Base-by-base conservation (phyloP, 1,140 invertebrate species). In the Drosophila eugracilis region DNA sequence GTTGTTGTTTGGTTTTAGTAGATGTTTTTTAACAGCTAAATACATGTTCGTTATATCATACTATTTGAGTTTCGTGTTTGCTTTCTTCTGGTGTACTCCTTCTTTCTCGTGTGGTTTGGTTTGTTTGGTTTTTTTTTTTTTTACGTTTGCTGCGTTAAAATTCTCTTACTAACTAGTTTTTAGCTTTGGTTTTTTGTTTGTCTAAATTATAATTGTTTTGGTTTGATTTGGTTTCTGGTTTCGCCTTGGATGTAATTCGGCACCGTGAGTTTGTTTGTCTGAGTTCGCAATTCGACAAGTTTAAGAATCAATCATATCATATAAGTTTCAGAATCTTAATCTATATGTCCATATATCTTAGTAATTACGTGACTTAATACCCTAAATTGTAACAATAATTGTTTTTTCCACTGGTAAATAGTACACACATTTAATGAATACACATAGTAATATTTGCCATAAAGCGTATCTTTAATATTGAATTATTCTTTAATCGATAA, bases 271-370 rank as follows among this genome's bases (percentile, higher is more conserved):
- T 67, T 79, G 52, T 63, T 75, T 83, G 62, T 86, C 67, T 67
- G 49, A 76, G 84, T 89, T 89, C 85, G 80, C 77, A 69, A 78
- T 89, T 88, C 58, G 86, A 89, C 86, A 89, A 89, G 86, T 89
- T 89, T 78, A 86, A 90, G 86, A 89, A 89, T 89, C 86, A 89
- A 86, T 89, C 85, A 89, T 75, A 67, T 69, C 52, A 15, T 75
- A 71, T 65, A 77, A 75, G 57, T 88, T 75, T 58, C 26, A 59
- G 30, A 75, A 75, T 73, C 60, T n/a, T 78, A 84, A 77, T 55
- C 78, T 83, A 83, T 83, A 88, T 88, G 78, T 88, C 83, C 83
- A 88, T 72, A 89, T 88, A 88, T 67, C 78, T 88, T 88, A 88
- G 26, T 47, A 50, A 28, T 73, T 78, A 88, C 78, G 54, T 88